These are phyloP conservation scores for Emydoidea blandingii DNA, from an alignment of 2,797 vertebrate genomes.

Conservation along the genomic window DNA sequence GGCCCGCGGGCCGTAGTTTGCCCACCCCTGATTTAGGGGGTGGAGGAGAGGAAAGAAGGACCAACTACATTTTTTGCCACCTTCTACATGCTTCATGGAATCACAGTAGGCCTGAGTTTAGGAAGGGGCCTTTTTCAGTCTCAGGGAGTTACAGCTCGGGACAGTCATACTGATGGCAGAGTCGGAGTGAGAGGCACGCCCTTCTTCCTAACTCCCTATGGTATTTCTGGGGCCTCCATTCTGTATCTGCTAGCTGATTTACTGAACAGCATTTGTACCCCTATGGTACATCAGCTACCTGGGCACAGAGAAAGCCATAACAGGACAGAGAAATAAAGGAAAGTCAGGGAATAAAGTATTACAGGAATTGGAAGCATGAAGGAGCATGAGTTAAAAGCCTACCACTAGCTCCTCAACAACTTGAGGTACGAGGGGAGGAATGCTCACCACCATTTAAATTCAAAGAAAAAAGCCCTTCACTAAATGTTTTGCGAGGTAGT, in stretches of 20 bases:
- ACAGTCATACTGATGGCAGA: neutral
- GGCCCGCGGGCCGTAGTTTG: too few species aligned
- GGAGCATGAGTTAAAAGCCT: neutral
- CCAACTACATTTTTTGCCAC: fast-evolving
- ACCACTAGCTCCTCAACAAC: neutral
- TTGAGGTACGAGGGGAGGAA: fast-evolving
- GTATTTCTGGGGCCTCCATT: conserved; percentile 49
- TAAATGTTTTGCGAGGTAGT: neutral
- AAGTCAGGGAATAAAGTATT: neutral
- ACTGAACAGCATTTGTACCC: neutral
- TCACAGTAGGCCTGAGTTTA: neutral
- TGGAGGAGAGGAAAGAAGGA: neutral
- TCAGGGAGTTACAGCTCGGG: neutral
- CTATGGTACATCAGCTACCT: neutral
- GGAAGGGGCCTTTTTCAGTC: neutral
- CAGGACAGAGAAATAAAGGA: neutral
- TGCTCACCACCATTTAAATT: neutral
- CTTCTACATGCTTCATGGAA: neutral
- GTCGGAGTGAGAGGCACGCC: neutral
- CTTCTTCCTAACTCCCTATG: neutral
- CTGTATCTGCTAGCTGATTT: neutral
- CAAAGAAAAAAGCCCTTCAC: neutral
- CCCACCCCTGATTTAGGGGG: neutral
- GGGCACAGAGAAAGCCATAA: neutral
- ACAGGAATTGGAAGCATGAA: neutral